Percentiles rank a stretch among this genome's conserved stretches.
Evolutionary conservation across 2,797 vertebrate genomes (phyloP).

Genomic region (Gymnothorax javanicus): DNA sequence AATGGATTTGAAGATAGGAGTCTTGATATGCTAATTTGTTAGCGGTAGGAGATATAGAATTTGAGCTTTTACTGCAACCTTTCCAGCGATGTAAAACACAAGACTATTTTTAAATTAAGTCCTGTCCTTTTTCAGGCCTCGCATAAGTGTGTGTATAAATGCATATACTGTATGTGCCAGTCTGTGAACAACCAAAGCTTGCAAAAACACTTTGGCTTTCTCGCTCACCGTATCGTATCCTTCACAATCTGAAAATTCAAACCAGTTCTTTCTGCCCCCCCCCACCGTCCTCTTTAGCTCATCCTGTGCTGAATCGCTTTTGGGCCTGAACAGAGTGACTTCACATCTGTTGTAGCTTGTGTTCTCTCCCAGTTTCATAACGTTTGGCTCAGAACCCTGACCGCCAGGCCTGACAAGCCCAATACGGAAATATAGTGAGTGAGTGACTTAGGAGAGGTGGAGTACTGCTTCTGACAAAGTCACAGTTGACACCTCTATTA

Average conservation of each 20-base stretch:
- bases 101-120: not conserved
- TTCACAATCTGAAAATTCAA: not conserved
- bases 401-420: not conserved
- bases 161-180: not conserved
- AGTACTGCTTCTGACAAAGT: too few relatives aligned
- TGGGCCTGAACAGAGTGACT: not conserved
- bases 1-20: not conserved
- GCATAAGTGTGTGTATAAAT: constrained; percentile 15
- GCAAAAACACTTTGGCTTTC: not conserved
- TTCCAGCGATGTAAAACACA: constrained; percentile 10
- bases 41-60: constrained; percentile 2
- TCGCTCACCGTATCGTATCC: too few relatives aligned
- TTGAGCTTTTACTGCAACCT: not conserved
- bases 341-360: constrained; percentile 3
- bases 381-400: not conserved
- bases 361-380: not conserved
- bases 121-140: not conserved
- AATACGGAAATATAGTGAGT: not conserved
- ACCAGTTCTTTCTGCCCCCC: not conserved
- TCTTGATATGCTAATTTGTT: not conserved
- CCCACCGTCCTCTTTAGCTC: not conserved
- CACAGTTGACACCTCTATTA: too few relatives aligned
- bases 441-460: not conserved
- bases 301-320: not conserved
- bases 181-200: not conserved